These are phyloP conservation scores for Ailuropoda melanoleuca DNA, from an alignment of 2,113 vertebrate species.

Conservation along the genomic window DNA sequence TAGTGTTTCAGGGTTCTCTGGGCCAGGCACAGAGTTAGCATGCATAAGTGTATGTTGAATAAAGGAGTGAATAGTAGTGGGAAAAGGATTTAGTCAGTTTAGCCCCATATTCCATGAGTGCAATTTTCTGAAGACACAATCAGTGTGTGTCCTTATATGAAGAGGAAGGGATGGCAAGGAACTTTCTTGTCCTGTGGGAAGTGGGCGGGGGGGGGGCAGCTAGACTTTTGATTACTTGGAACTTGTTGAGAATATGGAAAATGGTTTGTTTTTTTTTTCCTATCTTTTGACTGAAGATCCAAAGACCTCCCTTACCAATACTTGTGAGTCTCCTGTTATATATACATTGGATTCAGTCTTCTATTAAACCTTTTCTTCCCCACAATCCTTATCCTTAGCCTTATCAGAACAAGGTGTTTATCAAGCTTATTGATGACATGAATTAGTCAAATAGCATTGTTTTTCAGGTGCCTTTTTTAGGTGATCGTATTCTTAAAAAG, in stretches of 20 bases:
- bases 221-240: not conserved
- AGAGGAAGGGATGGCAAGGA: not conserved
- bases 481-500: not conserved
- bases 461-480: not conserved
- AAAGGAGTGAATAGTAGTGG: not conserved
- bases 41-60: not conserved
- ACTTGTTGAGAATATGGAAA: not conserved
- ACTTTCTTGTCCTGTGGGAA: not conserved
- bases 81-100: not conserved
- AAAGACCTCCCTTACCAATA: not conserved
- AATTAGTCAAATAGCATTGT: not conserved
- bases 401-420: not conserved
- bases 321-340: not conserved
- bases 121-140: not conserved
- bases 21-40: not conserved
- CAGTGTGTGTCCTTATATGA: not conserved
- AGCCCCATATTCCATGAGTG: not conserved
- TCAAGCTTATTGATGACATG: not conserved
- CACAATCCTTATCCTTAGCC: not conserved
- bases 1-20: not conserved
- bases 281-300: not conserved
- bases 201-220: not conserved
- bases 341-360: not conserved
- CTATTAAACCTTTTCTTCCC: not conserved
- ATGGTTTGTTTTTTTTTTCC: not conserved